Base-by-base conservation (phyloP, 64 coral and sea anemone genomes). In the Porites lutea region DNA sequence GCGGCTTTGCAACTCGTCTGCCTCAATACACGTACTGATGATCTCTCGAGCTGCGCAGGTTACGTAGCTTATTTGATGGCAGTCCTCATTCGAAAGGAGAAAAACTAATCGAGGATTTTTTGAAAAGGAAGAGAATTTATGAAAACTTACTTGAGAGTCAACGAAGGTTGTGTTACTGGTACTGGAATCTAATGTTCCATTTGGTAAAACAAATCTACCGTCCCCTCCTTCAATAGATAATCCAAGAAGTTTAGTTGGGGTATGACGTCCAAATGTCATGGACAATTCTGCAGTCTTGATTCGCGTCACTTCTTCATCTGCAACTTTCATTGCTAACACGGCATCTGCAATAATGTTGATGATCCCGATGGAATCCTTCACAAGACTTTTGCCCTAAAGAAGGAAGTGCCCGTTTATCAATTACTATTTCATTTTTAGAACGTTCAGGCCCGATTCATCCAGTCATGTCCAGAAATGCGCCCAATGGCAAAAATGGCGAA, bases 181-280 rank as follows among this genome's bases (percentile, higher is more conserved):
- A 18, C 6, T 83, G 14, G 59, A 83, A 12, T 83, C 37, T 2
- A 83, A 44, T 20, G 43, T 20, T 65, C 50, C 47, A 83, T 27
- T 4, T 20, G 80, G 80, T 49, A 83, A 67, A 82, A 82, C 59
- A 65, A 82, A 21, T 65, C 8, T n/a, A 8, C 61, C 62, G 2
- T 83, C 46, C 19, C 45, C 60, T 21, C 16, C 80, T 20, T 21
- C 16, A 15, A 67, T 49, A 5, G 18, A 21, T 50, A 65, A 49
- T 19, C 61, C 80, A 43, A 45, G 44, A 49, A 83, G 60, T 66
- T 65, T 83, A 19, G 37, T 45, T 5, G 9, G 80, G 60, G 27
- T 51, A 18, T 65, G 44, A 18, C 80, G 80, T 48, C 80, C 80
- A 66, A 83, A 83, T 0, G 60, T 66, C 80, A 83, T 83, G 61